phyloP scores from a whole-genome alignment of 2,113 vertebrate genomes.

The human region GRCh38 chrX:29556501-29557000 shows the following conservation, averaged over 20 bases:
- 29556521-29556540: too few species aligned
- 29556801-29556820: not conserved
- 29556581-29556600: too few species aligned
- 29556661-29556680: not conserved
- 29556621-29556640: too few species aligned
- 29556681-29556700: conserved; percentile 21
- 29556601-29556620: too few species aligned
- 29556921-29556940: conserved; percentile 1
- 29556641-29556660: not conserved
- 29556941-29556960: not conserved
- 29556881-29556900: not conserved
- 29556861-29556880: not conserved
- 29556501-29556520: too few species aligned
- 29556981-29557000: not conserved
- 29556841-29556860: not conserved
- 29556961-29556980: not conserved
- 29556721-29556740: not conserved
- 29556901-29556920: not conserved
- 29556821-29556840: not conserved
- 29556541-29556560: too few species aligned
- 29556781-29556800: not conserved
- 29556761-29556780: not conserved
- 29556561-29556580: too few species aligned
- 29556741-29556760: not conserved
- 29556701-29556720: not conserved